Base-by-base conservation (phyloP, 1,140 invertebrate genomes). In the Heliconius congener region DNA sequence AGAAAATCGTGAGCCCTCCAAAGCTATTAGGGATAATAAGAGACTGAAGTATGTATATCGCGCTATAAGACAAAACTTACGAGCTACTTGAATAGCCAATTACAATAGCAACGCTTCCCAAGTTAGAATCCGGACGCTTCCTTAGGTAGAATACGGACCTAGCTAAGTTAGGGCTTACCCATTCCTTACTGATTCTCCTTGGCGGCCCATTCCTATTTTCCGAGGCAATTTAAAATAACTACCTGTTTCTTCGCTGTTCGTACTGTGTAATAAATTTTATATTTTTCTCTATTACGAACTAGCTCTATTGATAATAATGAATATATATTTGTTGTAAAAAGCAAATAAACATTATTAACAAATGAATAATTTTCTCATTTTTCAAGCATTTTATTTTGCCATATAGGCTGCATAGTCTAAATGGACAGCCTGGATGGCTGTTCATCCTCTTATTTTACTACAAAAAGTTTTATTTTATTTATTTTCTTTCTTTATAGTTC, bases 61-160 rank as follows among this genome's bases (percentile, higher is more conserved):
- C 83, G 83, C 82, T 86, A 89, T 89, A 88, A 88, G 84, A 83
- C 80, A 84, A 85, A 84, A 86, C 81, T 86, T 87, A 86, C 86
- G 81, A 81, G 73, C 80, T 81, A 85, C 86, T 85, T 86, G 84
- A 85, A 84, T 85, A 85, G 85, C 84, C 86, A 87, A 89, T 90
- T 86, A 86, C 84, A 86, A 85, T 85, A 82, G 79, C 70, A 84
- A 83, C 83, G 84, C 85, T 84, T 86, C 78, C 78, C 81, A 83
- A 82, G 74, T 82, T 78, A 74, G 73, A 71, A 77, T 71, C 72
- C 66, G 70, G 50, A 71, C 76, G 70, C 70, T 77, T 77, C 76
- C 76, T 77, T 77, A 77, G 70, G 55, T 77, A 77, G 70, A 77
- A 77, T 71, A 66, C 60, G 23, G 23, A 66, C 60, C 60, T 66